Evolutionary conservation across 2,888 invertebrate genomes (phyloP).

Genomic region (Ethmia dodecea): DNA sequence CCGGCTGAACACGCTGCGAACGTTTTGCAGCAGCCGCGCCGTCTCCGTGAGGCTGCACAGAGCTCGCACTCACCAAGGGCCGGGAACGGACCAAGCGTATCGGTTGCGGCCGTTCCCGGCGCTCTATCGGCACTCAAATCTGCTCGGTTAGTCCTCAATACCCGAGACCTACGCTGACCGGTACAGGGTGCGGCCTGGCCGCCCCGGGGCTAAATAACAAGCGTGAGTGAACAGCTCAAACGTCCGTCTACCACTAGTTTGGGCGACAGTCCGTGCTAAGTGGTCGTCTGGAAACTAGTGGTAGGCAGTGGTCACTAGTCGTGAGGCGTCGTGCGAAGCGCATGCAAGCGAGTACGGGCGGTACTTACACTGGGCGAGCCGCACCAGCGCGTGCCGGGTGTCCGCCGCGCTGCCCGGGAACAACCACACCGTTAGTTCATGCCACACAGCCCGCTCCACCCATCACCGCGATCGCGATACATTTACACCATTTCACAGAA

Average conservation of each 20-base stretch:
- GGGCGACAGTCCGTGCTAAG: background rate
- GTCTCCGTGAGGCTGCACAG: constrained; percentile 95
- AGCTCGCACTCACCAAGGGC: constrained; percentile 36
- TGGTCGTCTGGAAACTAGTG: background rate
- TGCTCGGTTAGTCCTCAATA: too few species aligned
- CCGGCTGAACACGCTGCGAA: constrained; percentile 93
- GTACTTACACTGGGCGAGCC: constrained; percentile 94
- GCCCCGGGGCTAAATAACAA: constrained; percentile 13
- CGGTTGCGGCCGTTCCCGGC: constrained; percentile 1
- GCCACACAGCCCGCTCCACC: constrained; percentile 1
- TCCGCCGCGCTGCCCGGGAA: constrained; percentile 71
- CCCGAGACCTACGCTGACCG: too few species aligned
- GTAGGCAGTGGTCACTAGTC: background rate
- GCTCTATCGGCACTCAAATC: background rate
- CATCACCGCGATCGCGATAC: background rate
- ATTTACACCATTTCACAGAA: too few species aligned
- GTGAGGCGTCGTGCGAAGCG: constrained; percentile 24
- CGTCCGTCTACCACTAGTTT: background rate
- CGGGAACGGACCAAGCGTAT: constrained; percentile 3
- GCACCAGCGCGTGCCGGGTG: constrained; percentile 93
- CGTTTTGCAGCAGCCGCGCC: constrained; percentile 95
- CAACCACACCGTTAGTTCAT: constrained; percentile 21
- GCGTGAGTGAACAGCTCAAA: constrained; percentile 12
- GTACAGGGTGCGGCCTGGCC: too few species aligned
- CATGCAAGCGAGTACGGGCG: constrained; percentile 10